These are phyloP conservation scores for Petaurus breviceps DNA, from an alignment of 2,113 vertebrate genomes.

Conservation along the genomic window DNA sequence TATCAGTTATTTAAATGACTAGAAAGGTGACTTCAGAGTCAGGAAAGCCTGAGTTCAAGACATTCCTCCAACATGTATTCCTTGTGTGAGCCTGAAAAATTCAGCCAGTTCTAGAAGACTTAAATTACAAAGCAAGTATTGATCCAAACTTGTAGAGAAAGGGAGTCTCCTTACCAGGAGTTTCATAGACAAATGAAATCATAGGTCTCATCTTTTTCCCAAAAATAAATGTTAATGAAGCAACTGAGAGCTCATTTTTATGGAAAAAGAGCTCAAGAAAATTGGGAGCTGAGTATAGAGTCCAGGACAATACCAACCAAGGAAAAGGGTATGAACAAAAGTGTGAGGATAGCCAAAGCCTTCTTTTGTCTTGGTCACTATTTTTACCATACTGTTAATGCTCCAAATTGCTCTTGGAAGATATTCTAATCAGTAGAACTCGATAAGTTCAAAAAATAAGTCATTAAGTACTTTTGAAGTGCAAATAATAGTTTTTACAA, in stretches of 20 bases:
- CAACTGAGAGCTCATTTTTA: not conserved
- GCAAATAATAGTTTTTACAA: too few species aligned
- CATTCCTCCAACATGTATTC: not conserved
- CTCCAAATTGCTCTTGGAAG: not conserved
- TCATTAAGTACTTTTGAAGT: not conserved
- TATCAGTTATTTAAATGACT: not conserved
- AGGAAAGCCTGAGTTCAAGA: not conserved
- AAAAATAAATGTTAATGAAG: not conserved
- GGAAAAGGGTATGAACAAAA: not conserved
- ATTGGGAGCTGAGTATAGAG: not conserved
- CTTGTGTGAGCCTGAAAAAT: not conserved
- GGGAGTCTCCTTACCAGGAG: not conserved
- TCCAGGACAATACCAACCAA: not conserved
- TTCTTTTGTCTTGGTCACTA: not conserved
- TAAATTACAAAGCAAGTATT: not conserved
- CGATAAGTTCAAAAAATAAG: not conserved
- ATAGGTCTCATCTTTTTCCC: not conserved
- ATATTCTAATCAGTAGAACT: not conserved
- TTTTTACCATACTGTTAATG: not conserved
- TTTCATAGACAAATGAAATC: not conserved
- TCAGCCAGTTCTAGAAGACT: not conserved
- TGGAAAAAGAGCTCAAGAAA: not conserved
- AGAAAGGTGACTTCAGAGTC: not conserved
- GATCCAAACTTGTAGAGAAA: not conserved
- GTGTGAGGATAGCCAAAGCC: not conserved